Percentiles rank a stretch among this genome's conserved stretches.
Evolutionary conservation across 1,140 invertebrate species (phyloP).

Genomic region (Augochlora pura): DNA sequence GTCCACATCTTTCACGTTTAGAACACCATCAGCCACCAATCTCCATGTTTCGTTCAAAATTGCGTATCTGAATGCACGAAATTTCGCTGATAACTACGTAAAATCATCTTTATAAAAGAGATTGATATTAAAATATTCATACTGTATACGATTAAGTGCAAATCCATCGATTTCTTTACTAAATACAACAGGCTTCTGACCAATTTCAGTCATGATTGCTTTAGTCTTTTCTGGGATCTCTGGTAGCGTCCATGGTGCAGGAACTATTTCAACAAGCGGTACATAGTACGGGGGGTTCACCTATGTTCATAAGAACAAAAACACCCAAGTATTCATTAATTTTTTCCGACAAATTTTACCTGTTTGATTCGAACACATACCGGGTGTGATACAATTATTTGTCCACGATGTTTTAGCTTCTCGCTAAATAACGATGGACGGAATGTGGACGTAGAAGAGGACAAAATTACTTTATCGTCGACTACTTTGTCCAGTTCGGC

Average conservation of each 20-base stretch:
- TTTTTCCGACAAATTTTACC: conserved; percentile 1
- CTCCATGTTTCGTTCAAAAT: conserved; percentile 96
- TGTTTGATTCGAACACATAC: conserved; percentile 78
- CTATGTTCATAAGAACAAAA: conserved; percentile 70
- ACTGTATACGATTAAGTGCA: conserved; percentile 96
- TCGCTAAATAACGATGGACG: conserved; percentile 92
- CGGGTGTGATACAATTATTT: conserved; percentile 93
- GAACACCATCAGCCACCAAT: conserved; percentile 90
- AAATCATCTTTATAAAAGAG: neutral
- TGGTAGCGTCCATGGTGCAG: conserved; percentile 92
- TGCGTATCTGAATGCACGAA: conserved; percentile 85
- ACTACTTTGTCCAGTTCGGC: conserved; percentile 88
- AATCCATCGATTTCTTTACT: conserved; percentile 95
- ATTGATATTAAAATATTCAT: conserved; percentile 19
- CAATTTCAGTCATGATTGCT: conserved; percentile 92
- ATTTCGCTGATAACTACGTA: neutral
- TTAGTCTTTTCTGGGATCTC: conserved; percentile 86
- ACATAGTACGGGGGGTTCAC: conserved; percentile 98
- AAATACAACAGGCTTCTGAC: conserved; percentile 93
- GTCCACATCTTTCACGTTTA: conserved; percentile 94
- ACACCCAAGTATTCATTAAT: conserved; percentile 1
- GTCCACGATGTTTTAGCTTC: conserved; percentile 87
- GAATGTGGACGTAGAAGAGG: conserved; percentile 95
- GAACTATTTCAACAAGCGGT: conserved; percentile 95
- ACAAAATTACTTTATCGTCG: conserved; percentile 87